Percentiles rank a stretch among this genome's conserved stretches.
These are phyloP conservation scores for Camptogramma bilineatum DNA, from an alignment of 2,888 invertebrate species.

Conservation along the genomic window DNA sequence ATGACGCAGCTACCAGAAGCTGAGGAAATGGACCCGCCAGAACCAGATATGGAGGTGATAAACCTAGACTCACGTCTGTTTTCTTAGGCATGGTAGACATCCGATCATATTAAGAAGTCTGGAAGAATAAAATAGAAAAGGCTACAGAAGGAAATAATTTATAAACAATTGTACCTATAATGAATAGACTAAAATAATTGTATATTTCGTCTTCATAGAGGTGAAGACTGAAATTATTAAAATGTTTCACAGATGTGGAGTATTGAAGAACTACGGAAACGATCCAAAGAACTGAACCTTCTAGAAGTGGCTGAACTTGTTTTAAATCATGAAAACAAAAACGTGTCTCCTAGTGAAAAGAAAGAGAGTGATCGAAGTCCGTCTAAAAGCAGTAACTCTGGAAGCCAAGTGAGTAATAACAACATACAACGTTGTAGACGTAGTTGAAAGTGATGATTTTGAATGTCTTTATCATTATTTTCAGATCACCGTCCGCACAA, in stretches of 20 bases:
- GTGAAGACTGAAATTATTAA: too few species aligned
- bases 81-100: too few species aligned
- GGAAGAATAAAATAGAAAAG: too few species aligned
- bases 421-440: not conserved
- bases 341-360: conserved; percentile 68
- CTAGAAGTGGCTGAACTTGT: conserved; percentile 78
- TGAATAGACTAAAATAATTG: not conserved
- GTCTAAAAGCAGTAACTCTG: conserved; percentile 91
- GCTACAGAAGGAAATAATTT: too few species aligned
- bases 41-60: conserved; percentile 84
- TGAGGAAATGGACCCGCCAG: conserved; percentile 81
- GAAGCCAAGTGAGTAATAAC: conserved; percentile 88
- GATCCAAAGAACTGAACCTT: conserved; percentile 89
- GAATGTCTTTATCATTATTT: conserved; percentile 46
- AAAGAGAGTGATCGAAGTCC: conserved; percentile 88
- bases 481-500: conserved; percentile 91
- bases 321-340: conserved; percentile 64
- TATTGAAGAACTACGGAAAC: conserved; percentile 88
- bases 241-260: conserved; percentile 86
- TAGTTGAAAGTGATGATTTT: not conserved
- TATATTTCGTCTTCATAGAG: too few species aligned
- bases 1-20: conserved; percentile 91
- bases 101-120: too few species aligned
- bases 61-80: not conserved
- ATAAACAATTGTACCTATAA: not conserved